phyloP scores from a whole-genome alignment of 2,113 vertebrate species.

The Xenotilapia flavipinnis region DNA sequence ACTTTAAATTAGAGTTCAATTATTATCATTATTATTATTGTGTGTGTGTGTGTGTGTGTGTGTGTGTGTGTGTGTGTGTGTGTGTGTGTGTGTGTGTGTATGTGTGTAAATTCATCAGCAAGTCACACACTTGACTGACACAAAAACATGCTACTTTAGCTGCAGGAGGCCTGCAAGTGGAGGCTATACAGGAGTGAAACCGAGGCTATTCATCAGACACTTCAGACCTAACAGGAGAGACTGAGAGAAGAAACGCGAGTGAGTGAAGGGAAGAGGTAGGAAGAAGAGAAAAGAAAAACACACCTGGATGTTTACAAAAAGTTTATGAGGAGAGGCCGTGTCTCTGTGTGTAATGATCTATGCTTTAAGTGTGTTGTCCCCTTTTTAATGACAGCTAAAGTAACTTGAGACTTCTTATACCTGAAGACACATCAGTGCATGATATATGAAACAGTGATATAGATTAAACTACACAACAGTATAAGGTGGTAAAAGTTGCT shows the following conservation, averaged over 20 bases:
- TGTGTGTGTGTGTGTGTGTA: neutral
- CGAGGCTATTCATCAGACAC: conserved; percentile 45
- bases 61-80: neutral
- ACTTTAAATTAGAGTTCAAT: neutral
- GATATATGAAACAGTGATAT: neutral
- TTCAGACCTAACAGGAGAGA: conserved; percentile 1
- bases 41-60: neutral
- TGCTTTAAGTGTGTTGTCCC: neutral
- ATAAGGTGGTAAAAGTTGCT: neutral
- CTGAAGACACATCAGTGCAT: neutral
- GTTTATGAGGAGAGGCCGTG: neutral
- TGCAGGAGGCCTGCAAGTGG: conserved; percentile 32
- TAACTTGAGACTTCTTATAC: neutral
- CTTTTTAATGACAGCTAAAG: neutral
- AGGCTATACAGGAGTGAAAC: conserved; percentile 6
- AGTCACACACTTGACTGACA: conserved; percentile 30
- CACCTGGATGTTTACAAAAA: conserved; percentile 13
- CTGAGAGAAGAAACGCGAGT: neutral
- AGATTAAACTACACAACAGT: neutral
- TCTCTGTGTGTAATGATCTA: neutral
- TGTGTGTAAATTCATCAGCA: neutral
- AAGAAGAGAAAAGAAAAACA: neutral
- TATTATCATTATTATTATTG: neutral
- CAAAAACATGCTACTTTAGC: conserved; percentile 15
- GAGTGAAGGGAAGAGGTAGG: neutral